A percentile compares a stretch with the other conserved stretches of the same genome.
These are phyloP conservation scores for Pseudorectes ferrugineus DNA, from an alignment of 2,113 vertebrate genomes.

Conservation along the genomic window DNA sequence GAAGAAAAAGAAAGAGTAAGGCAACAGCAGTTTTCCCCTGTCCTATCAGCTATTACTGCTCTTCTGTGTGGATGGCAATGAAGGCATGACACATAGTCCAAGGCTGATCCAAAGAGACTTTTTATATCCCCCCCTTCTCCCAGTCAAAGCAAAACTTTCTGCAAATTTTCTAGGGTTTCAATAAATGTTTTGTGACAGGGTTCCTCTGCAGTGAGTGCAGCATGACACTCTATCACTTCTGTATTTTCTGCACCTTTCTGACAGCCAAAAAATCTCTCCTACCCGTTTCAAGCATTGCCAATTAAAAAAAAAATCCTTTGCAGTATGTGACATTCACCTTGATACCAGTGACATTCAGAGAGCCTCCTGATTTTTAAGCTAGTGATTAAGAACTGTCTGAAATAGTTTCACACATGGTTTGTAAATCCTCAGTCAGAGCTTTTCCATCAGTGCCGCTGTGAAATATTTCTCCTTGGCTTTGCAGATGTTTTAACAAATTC, in stretches of 20 bases:
- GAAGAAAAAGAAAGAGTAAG: not conserved
- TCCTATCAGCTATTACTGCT: not conserved
- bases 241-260: not conserved
- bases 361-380: conserved; percentile 16
- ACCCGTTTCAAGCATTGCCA: not conserved
- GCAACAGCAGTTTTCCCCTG: not conserved
- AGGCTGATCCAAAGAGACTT: not conserved
- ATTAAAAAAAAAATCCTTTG: not conserved
- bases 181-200: not conserved
- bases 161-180: not conserved
- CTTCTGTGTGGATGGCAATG: not conserved
- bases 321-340: conserved; percentile 12
- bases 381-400: conserved; percentile 46
- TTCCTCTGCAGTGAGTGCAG: not conserved
- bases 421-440: conserved; percentile 26
- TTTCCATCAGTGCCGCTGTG: not conserved
- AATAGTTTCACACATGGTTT: conserved; percentile 45
- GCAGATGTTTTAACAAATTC: not conserved
- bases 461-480: conserved; percentile 21
- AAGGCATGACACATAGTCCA: rapidly evolving
- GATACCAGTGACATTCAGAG: not conserved
- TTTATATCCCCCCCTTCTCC: not conserved
- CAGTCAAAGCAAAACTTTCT: not conserved
- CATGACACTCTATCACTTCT: not conserved
- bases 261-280: not conserved